phyloP scores from a whole-genome alignment of 2,888 invertebrate species.

The Ariolimax columbianus region DNA sequence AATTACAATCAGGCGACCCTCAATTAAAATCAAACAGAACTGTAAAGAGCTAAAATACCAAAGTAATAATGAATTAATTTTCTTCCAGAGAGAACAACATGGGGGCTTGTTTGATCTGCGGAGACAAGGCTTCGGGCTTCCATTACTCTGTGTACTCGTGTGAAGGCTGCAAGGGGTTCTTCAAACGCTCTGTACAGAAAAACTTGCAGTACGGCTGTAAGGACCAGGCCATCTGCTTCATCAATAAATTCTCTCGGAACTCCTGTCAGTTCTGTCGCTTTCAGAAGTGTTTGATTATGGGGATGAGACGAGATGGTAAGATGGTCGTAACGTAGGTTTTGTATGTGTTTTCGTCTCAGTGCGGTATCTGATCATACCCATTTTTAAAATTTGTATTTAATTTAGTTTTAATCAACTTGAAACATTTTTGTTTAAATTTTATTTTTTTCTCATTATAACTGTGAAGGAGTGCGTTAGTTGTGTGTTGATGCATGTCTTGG shows the following conservation, averaged over 20 bases:
- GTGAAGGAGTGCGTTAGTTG: no score
- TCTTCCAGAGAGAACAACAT: conserved; percentile 30
- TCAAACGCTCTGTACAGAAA: conserved; percentile 78
- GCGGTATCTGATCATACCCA: no score
- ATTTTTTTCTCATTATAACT: no score
- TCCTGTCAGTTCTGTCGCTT: conserved; percentile 78
- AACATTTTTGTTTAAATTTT: no score
- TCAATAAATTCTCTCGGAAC: conserved; percentile 77
- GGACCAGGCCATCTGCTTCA: conserved; percentile 68
- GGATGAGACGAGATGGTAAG: conserved; percentile 78
- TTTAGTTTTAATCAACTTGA: no score
- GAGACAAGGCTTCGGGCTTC: conserved; percentile 76
- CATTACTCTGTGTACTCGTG: conserved; percentile 79
- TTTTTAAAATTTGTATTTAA: no score
- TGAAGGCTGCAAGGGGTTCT: conserved; percentile 79
- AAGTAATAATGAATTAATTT: neutral
- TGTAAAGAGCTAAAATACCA: no score
- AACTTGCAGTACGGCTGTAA: conserved; percentile 76
- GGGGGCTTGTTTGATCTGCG: conserved; percentile 73
- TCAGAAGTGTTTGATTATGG: conserved; percentile 75
- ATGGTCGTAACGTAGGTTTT: no score
- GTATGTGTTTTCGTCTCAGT: no score
- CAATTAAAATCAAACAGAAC: no score
- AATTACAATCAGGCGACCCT: no score
- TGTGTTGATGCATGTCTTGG: no score